Evolutionary conservation across 1,140 invertebrate species (phyloP).

Genomic region (Trichomalopsis sarcophagae): DNA sequence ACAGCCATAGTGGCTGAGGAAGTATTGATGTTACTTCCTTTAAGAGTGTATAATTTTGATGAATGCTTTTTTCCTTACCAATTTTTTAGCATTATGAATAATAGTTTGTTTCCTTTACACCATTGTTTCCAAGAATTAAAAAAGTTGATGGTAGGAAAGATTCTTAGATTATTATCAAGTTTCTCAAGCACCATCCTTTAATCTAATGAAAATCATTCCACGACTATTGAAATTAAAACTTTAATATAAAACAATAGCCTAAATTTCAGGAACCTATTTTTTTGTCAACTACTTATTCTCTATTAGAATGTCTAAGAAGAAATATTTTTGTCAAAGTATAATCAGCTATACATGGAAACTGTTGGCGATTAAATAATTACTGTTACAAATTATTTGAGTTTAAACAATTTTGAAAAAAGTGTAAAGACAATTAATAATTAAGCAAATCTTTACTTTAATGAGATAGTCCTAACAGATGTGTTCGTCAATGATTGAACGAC

Average conservation of each 20-base stretch:
- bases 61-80: not conserved
- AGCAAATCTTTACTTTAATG: slow-evolving; percentile 1
- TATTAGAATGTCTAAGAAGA: not conserved
- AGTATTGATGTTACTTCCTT: slow-evolving; percentile 17
- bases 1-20: not conserved
- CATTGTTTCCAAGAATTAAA: not conserved
- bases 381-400: slow-evolving; percentile 9
- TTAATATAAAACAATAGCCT: slow-evolving; percentile 7
- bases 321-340: slow-evolving; percentile 27
- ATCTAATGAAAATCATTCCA: slow-evolving; percentile 42
- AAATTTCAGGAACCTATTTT: slow-evolving; percentile 18
- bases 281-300: not conserved
- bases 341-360: slow-evolving; percentile 1
- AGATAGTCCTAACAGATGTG: slow-evolving; percentile 1
- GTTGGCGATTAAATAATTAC: not conserved
- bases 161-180: not conserved
- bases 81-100: not conserved
- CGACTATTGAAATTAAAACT: slow-evolving; percentile 14
- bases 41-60: slow-evolving; percentile 23
- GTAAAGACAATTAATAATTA: not conserved
- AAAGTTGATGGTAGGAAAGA: not conserved
- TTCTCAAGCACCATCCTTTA: not conserved
- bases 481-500: not conserved
- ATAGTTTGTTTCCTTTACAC: not conserved
- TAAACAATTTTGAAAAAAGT: slow-evolving; percentile 14